Evolutionary conservation across 2,113 vertebrate genomes (phyloP).

Genomic region (Cephalopterus ornatus): DNA sequence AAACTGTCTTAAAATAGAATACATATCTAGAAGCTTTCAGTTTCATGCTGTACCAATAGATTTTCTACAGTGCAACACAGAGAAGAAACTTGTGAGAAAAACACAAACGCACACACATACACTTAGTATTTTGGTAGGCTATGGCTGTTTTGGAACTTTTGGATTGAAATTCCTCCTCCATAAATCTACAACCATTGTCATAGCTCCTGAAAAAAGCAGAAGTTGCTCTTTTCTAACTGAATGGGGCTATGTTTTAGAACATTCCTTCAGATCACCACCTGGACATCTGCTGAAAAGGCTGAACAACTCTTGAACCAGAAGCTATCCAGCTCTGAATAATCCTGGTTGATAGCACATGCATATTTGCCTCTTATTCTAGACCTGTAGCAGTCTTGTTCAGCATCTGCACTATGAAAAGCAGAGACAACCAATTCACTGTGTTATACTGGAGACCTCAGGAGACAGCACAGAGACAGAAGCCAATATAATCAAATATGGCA

Average conservation of each 20-base stretch:
- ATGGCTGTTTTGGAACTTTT: not conserved
- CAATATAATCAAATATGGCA: accelerated
- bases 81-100: not conserved
- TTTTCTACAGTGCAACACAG: not conserved
- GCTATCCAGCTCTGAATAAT: not conserved
- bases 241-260: not conserved
- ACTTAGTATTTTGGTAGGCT: not conserved
- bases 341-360: not conserved
- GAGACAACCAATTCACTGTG: not conserved
- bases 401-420: not conserved
- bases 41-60: not conserved
- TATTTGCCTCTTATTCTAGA: not conserved
- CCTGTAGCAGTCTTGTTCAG: not conserved
- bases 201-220: not conserved
- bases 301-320: not conserved
- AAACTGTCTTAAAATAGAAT: not conserved
- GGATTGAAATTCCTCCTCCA: not conserved
- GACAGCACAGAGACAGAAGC: not conserved
- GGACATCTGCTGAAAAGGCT: not conserved
- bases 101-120: not conserved
- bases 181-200: not conserved
- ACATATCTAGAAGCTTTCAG: not conserved
- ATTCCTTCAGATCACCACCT: not conserved
- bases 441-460: not conserved
- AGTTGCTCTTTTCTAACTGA: not conserved